Percentiles rank a stretch among this genome's conserved stretches.
Conservation (phyloP, 2,888 invertebrate genomes). For the Heliconius erato region DNA sequence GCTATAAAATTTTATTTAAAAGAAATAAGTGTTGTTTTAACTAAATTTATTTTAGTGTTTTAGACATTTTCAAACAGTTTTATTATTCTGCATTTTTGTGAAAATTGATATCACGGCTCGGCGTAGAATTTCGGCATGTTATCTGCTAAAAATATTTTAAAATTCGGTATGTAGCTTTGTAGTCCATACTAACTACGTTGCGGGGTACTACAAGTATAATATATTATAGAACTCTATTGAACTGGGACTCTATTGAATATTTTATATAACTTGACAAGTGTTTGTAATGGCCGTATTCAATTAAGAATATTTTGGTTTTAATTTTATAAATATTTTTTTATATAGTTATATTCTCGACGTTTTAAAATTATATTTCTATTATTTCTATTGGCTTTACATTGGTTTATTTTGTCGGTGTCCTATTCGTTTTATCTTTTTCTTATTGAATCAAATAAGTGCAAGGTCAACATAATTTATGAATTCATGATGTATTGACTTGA, state of each 20-base stretch:
- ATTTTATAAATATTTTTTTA: constrained; percentile 1
- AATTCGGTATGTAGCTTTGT: too few species aligned
- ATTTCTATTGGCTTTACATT: neutral
- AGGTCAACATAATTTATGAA: neutral
- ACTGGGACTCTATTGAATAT: too few species aligned
- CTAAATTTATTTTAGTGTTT: neutral
- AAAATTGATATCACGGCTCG: too few species aligned
- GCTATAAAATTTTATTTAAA: constrained; percentile 9
- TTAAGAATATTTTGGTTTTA: neutral
- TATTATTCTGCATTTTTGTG: neutral
- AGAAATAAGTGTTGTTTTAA: neutral
- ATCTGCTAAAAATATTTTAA: too few species aligned
- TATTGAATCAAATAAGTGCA: neutral
- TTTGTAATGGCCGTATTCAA: neutral
- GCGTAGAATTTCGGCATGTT: too few species aligned
- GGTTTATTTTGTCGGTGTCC: too few species aligned
- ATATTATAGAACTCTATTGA: too few species aligned
- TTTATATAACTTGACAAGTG: too few species aligned
- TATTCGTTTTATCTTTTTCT: neutral
- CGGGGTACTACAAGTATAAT: too few species aligned
- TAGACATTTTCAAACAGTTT: neutral
- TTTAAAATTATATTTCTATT: too few species aligned
- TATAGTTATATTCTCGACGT: neutral
- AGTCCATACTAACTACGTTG: too few species aligned
- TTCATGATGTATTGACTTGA: neutral